Evolutionary conservation across 2,888 invertebrate species (phyloP).

Genomic region (Cantharis rufa): DNA sequence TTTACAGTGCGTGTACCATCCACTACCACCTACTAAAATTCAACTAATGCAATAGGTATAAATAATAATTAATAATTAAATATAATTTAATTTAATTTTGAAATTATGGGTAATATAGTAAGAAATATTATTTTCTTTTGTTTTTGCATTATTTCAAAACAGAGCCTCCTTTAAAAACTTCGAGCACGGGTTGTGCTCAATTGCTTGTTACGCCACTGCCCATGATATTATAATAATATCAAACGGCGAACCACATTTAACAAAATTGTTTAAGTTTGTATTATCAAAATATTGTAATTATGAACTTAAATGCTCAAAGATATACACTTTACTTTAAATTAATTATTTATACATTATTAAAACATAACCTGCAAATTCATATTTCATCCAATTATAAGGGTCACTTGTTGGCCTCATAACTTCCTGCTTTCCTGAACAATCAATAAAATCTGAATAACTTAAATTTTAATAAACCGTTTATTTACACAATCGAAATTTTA

Average conservation of each 20-base stretch:
- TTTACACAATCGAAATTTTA: neutral
- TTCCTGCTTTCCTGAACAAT: neutral
- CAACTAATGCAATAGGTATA: too few species aligned
- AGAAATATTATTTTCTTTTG: too few species aligned
- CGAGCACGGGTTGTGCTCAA: too few species aligned
- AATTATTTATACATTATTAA: neutral
- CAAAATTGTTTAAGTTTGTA: neutral
- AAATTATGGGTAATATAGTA: too few species aligned
- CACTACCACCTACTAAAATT: too few species aligned
- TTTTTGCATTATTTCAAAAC: too few species aligned
- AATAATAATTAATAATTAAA: too few species aligned
- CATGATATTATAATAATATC: neutral
- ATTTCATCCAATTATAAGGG: constrained; percentile 1
- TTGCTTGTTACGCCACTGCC: too few species aligned
- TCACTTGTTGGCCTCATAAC: constrained; percentile 1
- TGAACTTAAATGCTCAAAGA: neutral
- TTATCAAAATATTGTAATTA: neutral
- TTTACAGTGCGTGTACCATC: too few species aligned
- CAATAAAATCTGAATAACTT: constrained; percentile 3
- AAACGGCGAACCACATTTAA: neutral
- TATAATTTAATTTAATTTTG: too few species aligned
- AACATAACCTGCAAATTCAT: constrained; percentile 2
- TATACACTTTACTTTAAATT: constrained; percentile 1
- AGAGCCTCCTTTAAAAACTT: too few species aligned
- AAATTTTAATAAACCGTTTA: neutral